phyloP scores from a whole-genome alignment of 2,888 invertebrate species.

The Agonopterix heracliana region DNA sequence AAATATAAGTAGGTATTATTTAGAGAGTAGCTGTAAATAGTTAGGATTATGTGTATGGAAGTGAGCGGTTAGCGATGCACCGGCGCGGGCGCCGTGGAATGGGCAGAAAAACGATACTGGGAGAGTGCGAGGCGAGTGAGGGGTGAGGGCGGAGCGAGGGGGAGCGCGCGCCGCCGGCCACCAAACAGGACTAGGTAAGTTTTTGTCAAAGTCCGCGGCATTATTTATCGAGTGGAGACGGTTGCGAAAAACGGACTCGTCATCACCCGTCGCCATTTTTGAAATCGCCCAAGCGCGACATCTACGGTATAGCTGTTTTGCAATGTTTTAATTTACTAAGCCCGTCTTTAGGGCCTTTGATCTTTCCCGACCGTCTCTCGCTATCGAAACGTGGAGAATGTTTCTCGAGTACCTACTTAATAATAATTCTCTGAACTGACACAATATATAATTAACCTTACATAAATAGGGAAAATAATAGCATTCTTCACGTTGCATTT shows the following conservation, averaged over 20 bases:
- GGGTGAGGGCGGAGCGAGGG: constrained; percentile 29
- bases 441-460: neutral
- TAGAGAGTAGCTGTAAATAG: constrained; percentile 71
- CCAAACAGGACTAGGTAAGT: constrained; percentile 74
- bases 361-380: constrained; percentile 59
- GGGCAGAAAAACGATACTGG: constrained; percentile 60
- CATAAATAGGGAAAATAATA: constrained; percentile 4
- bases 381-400: constrained; percentile 32
- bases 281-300: constrained; percentile 61
- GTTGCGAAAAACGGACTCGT: constrained; percentile 72
- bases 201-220: constrained; percentile 74
- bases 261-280: constrained; percentile 69
- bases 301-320: constrained; percentile 59
- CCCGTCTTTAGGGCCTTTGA: constrained; percentile 42
- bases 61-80: constrained; percentile 52
- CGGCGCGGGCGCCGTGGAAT: constrained; percentile 63
- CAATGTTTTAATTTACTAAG: constrained; percentile 70
- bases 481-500: constrained; percentile 19
- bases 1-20: constrained; percentile 74
- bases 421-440: constrained; percentile 18
- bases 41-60: constrained; percentile 61
- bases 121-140: constrained; percentile 33
- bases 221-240: constrained; percentile 76
- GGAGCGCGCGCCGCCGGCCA: constrained; percentile 66
- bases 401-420: constrained; percentile 11